Conservation (phyloP, 2,888 invertebrate genomes). For the Microdon myrmicae region DNA sequence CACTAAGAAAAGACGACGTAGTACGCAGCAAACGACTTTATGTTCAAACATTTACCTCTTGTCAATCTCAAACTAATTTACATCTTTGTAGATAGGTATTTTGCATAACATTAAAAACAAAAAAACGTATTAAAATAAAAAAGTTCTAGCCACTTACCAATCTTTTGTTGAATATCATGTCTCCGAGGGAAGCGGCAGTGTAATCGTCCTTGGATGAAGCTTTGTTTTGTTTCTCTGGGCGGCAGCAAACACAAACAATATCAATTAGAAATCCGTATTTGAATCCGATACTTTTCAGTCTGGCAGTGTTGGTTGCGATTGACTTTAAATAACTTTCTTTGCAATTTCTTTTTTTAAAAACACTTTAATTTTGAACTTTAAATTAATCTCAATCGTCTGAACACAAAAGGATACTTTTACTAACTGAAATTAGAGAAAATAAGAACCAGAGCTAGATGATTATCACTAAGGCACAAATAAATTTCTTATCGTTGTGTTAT, state of each 20-base stretch:
- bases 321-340: slow-evolving; percentile 9
- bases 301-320: slow-evolving; percentile 44
- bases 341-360: slow-evolving; percentile 21
- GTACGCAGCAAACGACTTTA: no score
- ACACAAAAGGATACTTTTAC: slow-evolving; percentile 41
- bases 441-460: slow-evolving; percentile 21
- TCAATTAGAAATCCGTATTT: slow-evolving; percentile 1
- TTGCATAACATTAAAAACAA: slow-evolving; percentile 1
- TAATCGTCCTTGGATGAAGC: slow-evolving; percentile 17
- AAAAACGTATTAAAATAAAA: not conserved
- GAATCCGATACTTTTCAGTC: slow-evolving; percentile 14
- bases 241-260: slow-evolving; percentile 15
- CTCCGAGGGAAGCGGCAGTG: slow-evolving; percentile 43
- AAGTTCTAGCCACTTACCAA: slow-evolving; percentile 38
- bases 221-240: slow-evolving; percentile 2
- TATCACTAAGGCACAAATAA: not conserved
- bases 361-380: slow-evolving; percentile 13
- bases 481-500: slow-evolving; percentile 1
- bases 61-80: no score
- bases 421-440: slow-evolving; percentile 35
- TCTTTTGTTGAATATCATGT: slow-evolving; percentile 47
- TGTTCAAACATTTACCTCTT: no score
- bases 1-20: no score
- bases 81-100: no score
- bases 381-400: slow-evolving; percentile 47